Evolutionary conservation across 2,113 vertebrate genomes (phyloP).

Genomic region (Macroglossus sobrinus): DNA sequence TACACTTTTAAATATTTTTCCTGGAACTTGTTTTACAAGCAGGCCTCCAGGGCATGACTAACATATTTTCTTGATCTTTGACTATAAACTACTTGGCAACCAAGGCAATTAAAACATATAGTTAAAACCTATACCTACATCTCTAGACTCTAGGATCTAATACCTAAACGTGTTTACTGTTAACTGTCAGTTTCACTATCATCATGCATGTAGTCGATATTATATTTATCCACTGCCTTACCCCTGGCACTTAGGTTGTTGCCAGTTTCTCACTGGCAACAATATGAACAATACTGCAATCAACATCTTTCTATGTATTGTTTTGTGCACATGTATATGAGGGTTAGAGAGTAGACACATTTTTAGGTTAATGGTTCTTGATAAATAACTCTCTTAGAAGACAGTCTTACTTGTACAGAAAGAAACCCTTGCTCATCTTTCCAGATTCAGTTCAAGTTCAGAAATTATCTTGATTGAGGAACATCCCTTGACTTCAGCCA

Average conservation of each 20-base stretch:
- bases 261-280: neutral
- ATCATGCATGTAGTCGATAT: too few relatives aligned
- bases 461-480: neutral
- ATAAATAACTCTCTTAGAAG: neutral
- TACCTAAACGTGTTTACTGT: neutral
- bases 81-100: neutral
- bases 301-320: neutral
- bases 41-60: neutral
- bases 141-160: neutral
- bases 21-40: neutral
- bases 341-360: neutral
- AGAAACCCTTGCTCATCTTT: neutral
- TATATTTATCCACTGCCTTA: neutral
- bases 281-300: neutral
- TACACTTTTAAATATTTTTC: neutral
- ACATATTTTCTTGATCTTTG: neutral
- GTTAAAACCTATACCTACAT: neutral
- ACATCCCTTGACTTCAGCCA: neutral
- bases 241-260: neutral
- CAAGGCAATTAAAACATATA: neutral
- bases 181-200: neutral
- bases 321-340: neutral
- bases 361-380: neutral
- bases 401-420: neutral
- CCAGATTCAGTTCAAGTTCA: neutral